Conservation (phyloP, 2,797 vertebrate species). For the Poecile montanus region DNA sequence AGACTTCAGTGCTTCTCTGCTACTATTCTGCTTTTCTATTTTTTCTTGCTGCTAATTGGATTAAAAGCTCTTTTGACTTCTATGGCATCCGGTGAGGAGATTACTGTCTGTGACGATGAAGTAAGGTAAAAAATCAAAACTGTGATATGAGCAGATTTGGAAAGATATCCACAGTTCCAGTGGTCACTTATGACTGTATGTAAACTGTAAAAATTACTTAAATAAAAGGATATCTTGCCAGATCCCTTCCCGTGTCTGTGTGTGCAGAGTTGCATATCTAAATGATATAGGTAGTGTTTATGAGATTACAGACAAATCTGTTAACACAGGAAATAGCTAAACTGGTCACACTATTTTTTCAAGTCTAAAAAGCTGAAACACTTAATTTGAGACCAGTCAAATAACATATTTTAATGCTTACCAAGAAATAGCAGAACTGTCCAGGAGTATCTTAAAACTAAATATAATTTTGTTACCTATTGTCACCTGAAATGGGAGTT, state of each 20-base stretch:
- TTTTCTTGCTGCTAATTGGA: slow-evolving; percentile 78
- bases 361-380: not conserved
- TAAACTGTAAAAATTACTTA: not conserved
- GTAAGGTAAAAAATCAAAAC: slow-evolving; percentile 76
- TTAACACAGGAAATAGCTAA: not conserved
- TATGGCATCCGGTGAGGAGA: slow-evolving; percentile 79
- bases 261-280: not conserved
- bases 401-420: not conserved
- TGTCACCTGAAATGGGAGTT: not conserved
- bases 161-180: not conserved
- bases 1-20: slow-evolving; percentile 28
- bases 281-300: not conserved
- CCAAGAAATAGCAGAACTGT: not conserved
- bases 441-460: not conserved
- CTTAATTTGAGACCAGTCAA: not conserved
- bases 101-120: slow-evolving; percentile 79
- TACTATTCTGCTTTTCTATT: slow-evolving; percentile 75
- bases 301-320: not conserved
- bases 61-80: slow-evolving; percentile 72
- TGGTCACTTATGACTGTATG: not conserved
- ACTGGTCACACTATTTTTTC: not conserved
- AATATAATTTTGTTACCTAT: not conserved
- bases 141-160: slow-evolving; percentile 1
- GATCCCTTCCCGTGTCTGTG: not conserved
- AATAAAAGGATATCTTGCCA: slow-evolving; percentile 2